phyloP scores from a whole-genome alignment of 37 sponge, comb jelly and placozoan species.

The Cladorhizidae sp. region DNA sequence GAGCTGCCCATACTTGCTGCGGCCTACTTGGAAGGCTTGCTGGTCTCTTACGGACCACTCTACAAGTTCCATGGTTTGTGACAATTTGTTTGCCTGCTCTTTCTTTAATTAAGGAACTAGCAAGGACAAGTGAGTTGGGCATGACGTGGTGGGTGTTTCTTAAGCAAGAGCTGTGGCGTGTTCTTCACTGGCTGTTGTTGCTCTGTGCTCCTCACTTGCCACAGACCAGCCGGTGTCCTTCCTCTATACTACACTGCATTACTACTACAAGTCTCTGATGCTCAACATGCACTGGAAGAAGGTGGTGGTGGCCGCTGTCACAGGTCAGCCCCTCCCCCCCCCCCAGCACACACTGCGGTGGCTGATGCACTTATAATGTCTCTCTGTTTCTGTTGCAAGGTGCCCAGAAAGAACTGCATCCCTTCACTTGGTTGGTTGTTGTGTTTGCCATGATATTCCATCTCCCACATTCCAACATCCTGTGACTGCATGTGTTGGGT shows the following conservation, averaged over 20 bases:
- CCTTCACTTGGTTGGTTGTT: neutral
- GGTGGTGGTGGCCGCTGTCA: slow-evolving; percentile 63
- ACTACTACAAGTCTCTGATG: slow-evolving; percentile 61
- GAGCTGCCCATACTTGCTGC: slow-evolving; percentile 54
- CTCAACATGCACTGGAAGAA: slow-evolving; percentile 52
- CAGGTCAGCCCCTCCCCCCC: slow-evolving; percentile 41
- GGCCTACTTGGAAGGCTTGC: slow-evolving; percentile 38
- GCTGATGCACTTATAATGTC: neutral
- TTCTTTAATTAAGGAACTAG: neutral
- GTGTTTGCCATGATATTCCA: slow-evolving; percentile 4
- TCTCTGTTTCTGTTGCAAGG: neutral
- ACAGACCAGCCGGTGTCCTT: slow-evolving; percentile 65
- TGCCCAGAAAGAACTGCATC: slow-evolving; percentile 4
- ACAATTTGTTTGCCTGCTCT: no score
- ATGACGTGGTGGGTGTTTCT: no score
- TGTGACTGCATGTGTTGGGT: neutral
- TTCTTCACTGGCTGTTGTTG: no score
- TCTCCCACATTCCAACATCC: neutral
- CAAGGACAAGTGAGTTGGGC: no score
- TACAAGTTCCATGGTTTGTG: slow-evolving; percentile 81
- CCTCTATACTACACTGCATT: slow-evolving; percentile 84
- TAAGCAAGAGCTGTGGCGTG: no score
- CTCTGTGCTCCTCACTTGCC: no score
- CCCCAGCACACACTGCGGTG: neutral
- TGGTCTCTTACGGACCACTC: slow-evolving; percentile 60